A percentile compares a stretch with the other conserved stretches of the same genome.
Conservation (phyloP, 92 coral and sea anemone genomes). For the Umimayanthus kanabou region DNA sequence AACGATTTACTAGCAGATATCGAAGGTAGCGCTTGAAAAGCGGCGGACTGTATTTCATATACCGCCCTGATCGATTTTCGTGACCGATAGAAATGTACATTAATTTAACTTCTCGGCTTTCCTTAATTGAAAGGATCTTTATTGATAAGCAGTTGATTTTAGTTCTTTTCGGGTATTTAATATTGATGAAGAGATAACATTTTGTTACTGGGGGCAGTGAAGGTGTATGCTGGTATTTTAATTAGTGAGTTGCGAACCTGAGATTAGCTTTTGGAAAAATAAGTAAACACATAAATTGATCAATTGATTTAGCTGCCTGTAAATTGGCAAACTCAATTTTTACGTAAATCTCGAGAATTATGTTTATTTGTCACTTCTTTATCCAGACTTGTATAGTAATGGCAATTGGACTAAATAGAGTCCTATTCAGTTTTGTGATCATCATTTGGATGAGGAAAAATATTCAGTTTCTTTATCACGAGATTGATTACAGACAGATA, state of each 20-base stretch:
- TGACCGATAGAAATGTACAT: background rate
- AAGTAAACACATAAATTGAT: too few species aligned
- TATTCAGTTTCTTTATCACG: too few species aligned
- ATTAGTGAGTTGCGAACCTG: background rate
- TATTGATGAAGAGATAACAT: constrained; percentile 22
- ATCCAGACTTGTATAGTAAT: too few species aligned
- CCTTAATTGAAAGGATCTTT: background rate
- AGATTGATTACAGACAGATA: too few species aligned
- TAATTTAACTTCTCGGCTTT: constrained; percentile 14
- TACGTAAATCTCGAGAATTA: background rate
- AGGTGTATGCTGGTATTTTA: background rate
- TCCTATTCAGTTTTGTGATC: too few species aligned
- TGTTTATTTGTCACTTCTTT: too few species aligned
- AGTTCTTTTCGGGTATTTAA: background rate
- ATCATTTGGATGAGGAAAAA: too few species aligned
- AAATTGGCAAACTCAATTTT: background rate
- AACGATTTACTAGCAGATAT: background rate
- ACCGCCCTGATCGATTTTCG: background rate
- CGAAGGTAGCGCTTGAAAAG: too few species aligned
- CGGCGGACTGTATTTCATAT: background rate
- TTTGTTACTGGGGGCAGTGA: background rate
- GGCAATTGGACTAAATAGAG: too few species aligned
- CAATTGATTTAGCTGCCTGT: background rate
- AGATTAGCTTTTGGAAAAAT: background rate
- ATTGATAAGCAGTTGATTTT: constrained; percentile 6